These are phyloP conservation scores for Acrocera orbiculus DNA, from an alignment of 2,888 invertebrate species.

Conservation along the genomic window DNA sequence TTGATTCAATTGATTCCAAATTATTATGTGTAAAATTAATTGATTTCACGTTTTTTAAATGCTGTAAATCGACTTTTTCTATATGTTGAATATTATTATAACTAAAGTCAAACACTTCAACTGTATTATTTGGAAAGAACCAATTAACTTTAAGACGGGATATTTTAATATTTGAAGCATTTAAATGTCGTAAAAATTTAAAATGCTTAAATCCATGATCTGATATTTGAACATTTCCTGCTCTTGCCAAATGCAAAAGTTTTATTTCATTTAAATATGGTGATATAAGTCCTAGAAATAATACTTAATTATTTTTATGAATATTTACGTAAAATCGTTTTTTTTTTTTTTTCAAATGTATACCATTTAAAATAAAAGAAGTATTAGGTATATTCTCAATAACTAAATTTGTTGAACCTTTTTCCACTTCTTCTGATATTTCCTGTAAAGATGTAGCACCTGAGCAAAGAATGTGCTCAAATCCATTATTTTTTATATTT, in stretches of 20 bases:
- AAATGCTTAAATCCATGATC: slow-evolving; percentile 19
- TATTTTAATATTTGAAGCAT: slow-evolving; percentile 19
- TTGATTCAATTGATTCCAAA: slow-evolving; percentile 14
- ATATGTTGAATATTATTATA: slow-evolving; percentile 18
- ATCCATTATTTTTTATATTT: background rate
- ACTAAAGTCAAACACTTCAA: slow-evolving; percentile 22
- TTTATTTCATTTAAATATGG: slow-evolving; percentile 11
- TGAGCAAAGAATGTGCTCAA: slow-evolving; percentile 1
- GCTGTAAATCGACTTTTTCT: slow-evolving; percentile 13
- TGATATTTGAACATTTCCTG: slow-evolving; percentile 15
- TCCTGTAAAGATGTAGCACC: slow-evolving; percentile 2
- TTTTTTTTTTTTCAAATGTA: background rate
- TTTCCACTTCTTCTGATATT: slow-evolving; percentile 10
- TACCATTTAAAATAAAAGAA: slow-evolving; percentile 13
- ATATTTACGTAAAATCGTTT: background rate
- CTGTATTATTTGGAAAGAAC: slow-evolving; percentile 14
- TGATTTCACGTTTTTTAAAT: slow-evolving; percentile 16
- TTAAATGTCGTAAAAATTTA: slow-evolving; percentile 17
- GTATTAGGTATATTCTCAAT: slow-evolving; percentile 10
- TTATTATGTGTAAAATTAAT: slow-evolving; percentile 23
- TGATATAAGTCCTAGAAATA: slow-evolving; percentile 10
- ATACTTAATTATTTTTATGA: background rate
- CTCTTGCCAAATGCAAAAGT: slow-evolving; percentile 19
- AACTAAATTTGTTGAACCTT: slow-evolving; percentile 12
- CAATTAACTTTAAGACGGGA: slow-evolving; percentile 14